Evolutionary conservation across 1,140 invertebrate species (phyloP), one percentile per base, ranked within the genome.

Genomic region (Penaeus chinensis): DNA sequence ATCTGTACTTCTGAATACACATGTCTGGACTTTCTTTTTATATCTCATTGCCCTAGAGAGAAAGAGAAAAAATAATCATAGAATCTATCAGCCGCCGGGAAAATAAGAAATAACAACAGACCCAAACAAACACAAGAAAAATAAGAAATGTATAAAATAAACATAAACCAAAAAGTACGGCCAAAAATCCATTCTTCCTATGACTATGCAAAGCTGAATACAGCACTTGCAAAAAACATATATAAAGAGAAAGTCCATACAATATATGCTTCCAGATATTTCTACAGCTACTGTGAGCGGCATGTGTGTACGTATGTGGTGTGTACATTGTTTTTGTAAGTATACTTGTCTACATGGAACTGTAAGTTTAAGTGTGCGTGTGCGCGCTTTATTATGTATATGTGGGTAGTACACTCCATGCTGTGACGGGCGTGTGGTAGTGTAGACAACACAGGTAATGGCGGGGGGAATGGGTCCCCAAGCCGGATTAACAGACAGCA

Each of bases 381-480:
- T 71, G 32, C 71, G 66, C 47, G 32, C 54, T 37, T 84, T 42
- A 60, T 79, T 88, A 78, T 88, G 87, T 88, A 66, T 24, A 69
- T 88, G 87, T 84, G 87, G 82, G 65, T 88, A 84, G 32, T 88
- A 88, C 82, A 84, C 80, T 87, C 86, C 86, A 87, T 87, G 87
- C 87, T 88, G 87, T 88, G 87, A 62, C 84, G 82, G 81, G 76
- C 82, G 76, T 88, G 87, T 88, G 76, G 62, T 65, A 66, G 78
- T 87, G 86, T 87, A 61, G 54, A 85, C 84, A 85, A 87, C 81
- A 87, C 32, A 87, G 76, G 87, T 88, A 47, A 69, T 88, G 80
- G 82, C 24, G 54, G 76, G 76, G 87, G 32, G 62, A 63, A 84
- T 47, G 42, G 74, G 76, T 74, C 87, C 87, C 82, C 87, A 88